Conservation (phyloP, 1,140 invertebrate species). For the Nautilus pompilius region DNA sequence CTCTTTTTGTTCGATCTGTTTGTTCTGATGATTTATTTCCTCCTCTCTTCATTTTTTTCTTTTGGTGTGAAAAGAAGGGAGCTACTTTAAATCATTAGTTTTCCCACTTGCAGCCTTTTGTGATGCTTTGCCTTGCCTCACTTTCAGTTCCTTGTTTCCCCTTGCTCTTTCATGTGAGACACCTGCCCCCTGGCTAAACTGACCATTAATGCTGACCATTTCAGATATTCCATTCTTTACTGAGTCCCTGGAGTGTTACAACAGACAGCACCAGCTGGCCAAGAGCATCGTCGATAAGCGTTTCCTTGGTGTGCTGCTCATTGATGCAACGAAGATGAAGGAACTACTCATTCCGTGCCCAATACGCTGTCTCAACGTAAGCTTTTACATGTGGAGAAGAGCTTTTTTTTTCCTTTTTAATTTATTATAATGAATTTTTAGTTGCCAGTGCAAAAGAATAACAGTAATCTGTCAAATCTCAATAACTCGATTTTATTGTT, state of each 20-base stretch:
- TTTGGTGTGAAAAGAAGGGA: no score
- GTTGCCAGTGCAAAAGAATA: neutral
- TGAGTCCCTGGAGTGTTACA: slow-evolving; percentile 47
- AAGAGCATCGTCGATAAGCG: slow-evolving; percentile 64
- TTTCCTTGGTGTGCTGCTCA: slow-evolving; percentile 65
- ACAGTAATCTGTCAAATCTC: neutral
- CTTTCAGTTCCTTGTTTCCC: no score
- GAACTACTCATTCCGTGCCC: slow-evolving; percentile 68
- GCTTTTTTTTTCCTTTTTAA: neutral
- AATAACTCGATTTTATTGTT: no score
- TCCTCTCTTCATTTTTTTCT: no score
- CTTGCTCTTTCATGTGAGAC: no score
- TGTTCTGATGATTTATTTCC: no score
- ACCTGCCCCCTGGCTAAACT: no score
- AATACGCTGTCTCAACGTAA: slow-evolving; percentile 64
- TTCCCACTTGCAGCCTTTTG: no score
- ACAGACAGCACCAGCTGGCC: slow-evolving; percentile 49
- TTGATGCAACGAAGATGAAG: slow-evolving; percentile 71
- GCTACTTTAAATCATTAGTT: no score
- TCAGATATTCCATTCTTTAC: slow-evolving; percentile 52
- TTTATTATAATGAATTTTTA: neutral
- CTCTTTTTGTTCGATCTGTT: no score
- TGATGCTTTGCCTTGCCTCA: no score
- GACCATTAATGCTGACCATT: no score
- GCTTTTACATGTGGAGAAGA: slow-evolving; percentile 10